Conservation (phyloP, 2,113 vertebrate genomes). For the Oryzias celebensis region DNA sequence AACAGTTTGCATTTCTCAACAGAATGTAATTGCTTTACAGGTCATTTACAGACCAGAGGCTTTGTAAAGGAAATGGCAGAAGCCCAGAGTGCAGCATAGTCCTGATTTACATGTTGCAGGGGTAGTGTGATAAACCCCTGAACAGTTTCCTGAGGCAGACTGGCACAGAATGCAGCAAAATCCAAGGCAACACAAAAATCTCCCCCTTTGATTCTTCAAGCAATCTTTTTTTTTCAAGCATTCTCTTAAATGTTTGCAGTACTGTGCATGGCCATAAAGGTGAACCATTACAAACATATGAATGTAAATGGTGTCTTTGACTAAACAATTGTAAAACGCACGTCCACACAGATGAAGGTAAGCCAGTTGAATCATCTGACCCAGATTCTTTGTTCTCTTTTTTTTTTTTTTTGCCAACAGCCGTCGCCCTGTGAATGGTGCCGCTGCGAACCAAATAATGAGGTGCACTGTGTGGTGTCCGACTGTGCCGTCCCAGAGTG, state of each 20-base stretch:
- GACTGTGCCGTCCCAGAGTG: constrained; percentile 99
- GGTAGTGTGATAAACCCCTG: constrained; percentile 37
- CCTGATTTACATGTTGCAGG: constrained; percentile 60
- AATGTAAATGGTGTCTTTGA: neutral
- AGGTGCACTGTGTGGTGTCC: constrained; percentile 99
- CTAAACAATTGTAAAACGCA: constrained; percentile 2
- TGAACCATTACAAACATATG: neutral
- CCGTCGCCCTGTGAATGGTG: constrained; percentile 94
- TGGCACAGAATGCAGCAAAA: constrained; percentile 42
- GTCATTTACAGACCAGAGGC: constrained; percentile 63
- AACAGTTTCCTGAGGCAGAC: constrained; percentile 42
- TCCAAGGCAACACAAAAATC: constrained; percentile 32
- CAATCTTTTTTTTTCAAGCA: constrained; percentile 22
- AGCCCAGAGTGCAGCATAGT: constrained; percentile 28
- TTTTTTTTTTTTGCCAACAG: constrained; percentile 65
- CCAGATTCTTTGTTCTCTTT: constrained; percentile 48
- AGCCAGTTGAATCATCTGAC: constrained; percentile 51
- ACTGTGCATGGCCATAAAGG: too few relatives aligned
- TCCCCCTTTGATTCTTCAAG: neutral
- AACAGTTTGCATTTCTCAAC: constrained; percentile 60
- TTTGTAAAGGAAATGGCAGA: constrained; percentile 43
- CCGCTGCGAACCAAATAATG: constrained; percentile 99
- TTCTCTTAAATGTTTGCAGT: neutral
- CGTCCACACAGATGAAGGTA: constrained; percentile 3
- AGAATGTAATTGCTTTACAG: constrained; percentile 60